Percentiles rank a stretch among this genome's conserved stretches.
Conservation (phyloP, 35 echinoderm and acorn worm species). For the Diadema setosum region DNA sequence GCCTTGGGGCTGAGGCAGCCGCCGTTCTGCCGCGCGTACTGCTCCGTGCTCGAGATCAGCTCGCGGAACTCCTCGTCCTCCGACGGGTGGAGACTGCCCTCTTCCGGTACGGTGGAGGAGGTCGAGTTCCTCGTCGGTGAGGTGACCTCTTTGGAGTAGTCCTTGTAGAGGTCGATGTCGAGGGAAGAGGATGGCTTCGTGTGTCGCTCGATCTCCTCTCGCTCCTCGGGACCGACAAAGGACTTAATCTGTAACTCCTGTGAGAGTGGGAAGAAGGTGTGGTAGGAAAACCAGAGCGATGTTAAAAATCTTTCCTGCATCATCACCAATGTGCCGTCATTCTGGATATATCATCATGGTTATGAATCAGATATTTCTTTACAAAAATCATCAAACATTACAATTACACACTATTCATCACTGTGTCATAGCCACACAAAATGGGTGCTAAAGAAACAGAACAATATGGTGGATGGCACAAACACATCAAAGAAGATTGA, state of each 20-base stretch:
- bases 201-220: background rate
- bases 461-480: too few relatives aligned
- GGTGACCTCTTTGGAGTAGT: conserved; percentile 92
- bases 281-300: background rate
- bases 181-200: conserved; percentile 48
- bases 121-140: conserved; percentile 35
- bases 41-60: background rate
- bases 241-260: conserved; percentile 37
- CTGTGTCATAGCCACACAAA: too few relatives aligned
- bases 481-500: too few relatives aligned
- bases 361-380: too few relatives aligned
- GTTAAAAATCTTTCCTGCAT: background rate
- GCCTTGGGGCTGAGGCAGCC: background rate
- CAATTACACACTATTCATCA: too few relatives aligned
- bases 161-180: conserved; percentile 88
- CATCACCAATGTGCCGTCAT: background rate
- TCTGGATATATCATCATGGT: too few relatives aligned
- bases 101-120: background rate
- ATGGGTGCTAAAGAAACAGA: too few relatives aligned
- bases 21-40: background rate
- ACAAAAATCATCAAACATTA: too few relatives aligned
- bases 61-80: background rate
- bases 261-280: background rate
- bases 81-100: background rate
- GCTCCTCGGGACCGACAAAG: background rate